Conservation (phyloP, 1,140 invertebrate species). For the Brachionus rotundiformis region DNA sequence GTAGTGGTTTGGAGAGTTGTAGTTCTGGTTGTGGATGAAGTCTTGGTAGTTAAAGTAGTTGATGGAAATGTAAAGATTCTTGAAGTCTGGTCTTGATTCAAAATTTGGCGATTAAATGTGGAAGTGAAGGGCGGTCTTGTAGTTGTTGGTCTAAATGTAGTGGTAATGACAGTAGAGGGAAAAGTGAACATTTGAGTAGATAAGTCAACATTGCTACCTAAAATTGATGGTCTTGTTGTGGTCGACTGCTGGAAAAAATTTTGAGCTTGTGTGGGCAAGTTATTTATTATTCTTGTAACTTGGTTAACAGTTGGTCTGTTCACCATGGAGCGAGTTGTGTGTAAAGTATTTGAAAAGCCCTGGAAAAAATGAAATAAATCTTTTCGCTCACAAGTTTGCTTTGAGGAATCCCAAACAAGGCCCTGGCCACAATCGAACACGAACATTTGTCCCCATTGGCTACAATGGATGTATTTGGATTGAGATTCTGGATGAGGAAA, state of each 20-base stretch:
- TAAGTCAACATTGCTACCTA: neutral
- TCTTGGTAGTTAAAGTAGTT: neutral
- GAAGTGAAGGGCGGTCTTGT: neutral
- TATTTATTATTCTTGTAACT: neutral
- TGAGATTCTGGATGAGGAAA: slow-evolving; percentile 2
- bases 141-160: neutral
- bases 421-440: slow-evolving; percentile 4
- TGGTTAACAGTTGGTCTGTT: neutral
- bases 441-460: slow-evolving; percentile 43
- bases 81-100: neutral
- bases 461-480: slow-evolving; percentile 33
- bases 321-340: neutral
- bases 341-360: neutral
- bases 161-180: neutral
- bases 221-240: neutral
- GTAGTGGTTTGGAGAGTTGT: neutral
- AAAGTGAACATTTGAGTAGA: neutral
- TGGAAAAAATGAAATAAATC: slow-evolving; percentile 14
- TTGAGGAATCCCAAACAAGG: neutral
- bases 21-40: neutral
- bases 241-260: neutral
- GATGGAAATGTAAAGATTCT: neutral
- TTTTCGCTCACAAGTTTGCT: neutral
- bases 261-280: neutral
- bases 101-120: neutral